phyloP scores from a whole-genome alignment of 2,113 vertebrate genomes.

The Empidonax traillii region DNA sequence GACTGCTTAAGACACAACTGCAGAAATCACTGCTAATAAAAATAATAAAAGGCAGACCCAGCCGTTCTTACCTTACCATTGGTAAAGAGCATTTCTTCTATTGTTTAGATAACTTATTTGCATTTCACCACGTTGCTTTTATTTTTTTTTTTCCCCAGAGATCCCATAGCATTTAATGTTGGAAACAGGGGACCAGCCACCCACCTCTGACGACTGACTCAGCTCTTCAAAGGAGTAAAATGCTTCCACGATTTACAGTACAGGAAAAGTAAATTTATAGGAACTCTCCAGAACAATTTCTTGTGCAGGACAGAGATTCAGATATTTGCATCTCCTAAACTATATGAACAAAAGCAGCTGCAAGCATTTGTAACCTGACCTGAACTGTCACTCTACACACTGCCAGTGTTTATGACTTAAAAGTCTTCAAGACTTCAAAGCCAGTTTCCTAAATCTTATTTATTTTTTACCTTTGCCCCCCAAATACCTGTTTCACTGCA shows the following conservation, averaged over 20 bases:
- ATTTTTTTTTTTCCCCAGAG: neutral
- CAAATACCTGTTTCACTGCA: neutral
- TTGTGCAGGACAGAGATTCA: neutral
- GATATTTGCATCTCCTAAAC: neutral
- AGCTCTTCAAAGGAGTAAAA: rapidly evolving
- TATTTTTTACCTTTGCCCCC: neutral
- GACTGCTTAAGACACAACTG: neutral
- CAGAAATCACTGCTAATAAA: neutral
- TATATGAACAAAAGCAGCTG: neutral
- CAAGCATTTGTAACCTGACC: neutral
- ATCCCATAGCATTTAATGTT: rapidly evolving
- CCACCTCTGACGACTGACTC: neutral
- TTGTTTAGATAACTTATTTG: rapidly evolving
- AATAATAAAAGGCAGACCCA: neutral
- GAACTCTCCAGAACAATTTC: neutral
- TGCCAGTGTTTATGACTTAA: neutral
- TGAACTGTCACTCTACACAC: rapidly evolving
- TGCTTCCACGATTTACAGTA: rapidly evolving
- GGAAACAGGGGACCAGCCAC: neutral
- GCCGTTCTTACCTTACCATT: rapidly evolving
- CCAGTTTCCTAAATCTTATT: neutral
- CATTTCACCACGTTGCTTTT: neutral
- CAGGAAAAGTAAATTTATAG: neutral
- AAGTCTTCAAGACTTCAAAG: neutral
- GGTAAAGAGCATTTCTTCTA: too few species aligned